Evolutionary conservation across 2,888 invertebrate genomes (phyloP), one percentile per base, ranked within the genome.

Genomic region (Harpalus rufipes): DNA sequence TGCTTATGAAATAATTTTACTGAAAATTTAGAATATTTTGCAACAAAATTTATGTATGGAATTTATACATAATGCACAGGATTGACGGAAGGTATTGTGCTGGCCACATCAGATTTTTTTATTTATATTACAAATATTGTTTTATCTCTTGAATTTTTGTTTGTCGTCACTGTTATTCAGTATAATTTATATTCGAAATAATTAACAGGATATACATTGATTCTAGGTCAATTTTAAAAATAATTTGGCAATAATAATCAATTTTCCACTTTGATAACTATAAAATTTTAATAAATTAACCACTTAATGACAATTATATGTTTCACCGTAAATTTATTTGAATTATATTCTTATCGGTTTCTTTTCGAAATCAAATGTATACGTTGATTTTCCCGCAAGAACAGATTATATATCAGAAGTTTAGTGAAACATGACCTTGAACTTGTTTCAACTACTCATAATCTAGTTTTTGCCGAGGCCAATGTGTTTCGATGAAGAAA

Each of bases 381-480:
- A 3, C 10, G 44, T 44, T 5, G 21, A 21, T 21, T 21, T 21
- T 3, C 21, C 3, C 6, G 32, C 32, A 10, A 1, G 44, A 51
- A 10, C 44, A 10, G 44, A 51, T 51, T 51, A 51, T 12, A 10
- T 3, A 12, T 51, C 44, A 12, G 12, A 51, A 51, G 44, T 51
- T 51, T 8, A 51, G 44, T 51, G 44, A 51, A 4, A 51, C 44
- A 51, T 51, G 44, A 51, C 44, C 44, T 51, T 51, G 44, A 51
- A 51, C 44, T 51, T 51, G 44, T 51, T 51, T 51, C 44, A 51
- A 74, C 41, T 51, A 16, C 74, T 63, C 39, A 10, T 63, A 63
- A 41, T 59, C 59, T 59, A 59, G 59, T 79, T 51, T 51, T 51
- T 51, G 44, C 44, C 12, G 44, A 12, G 44, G 44, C 44, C 44